Conservation (phyloP, 2,113 vertebrate genomes). For the Aix galericulata region DNA sequence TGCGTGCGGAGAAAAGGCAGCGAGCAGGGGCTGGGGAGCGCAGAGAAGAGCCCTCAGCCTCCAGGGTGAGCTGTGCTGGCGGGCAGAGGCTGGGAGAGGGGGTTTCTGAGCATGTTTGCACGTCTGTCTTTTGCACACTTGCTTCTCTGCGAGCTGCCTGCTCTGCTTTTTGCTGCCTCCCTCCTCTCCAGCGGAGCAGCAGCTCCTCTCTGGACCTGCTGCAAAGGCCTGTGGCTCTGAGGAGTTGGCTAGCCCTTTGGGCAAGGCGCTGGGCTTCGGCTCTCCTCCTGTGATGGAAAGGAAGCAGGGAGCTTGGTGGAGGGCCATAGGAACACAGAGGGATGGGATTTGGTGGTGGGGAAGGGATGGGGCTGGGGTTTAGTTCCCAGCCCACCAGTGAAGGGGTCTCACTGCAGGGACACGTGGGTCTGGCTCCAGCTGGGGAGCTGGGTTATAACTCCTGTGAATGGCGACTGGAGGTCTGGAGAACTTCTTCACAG, state of each 20-base stretch:
- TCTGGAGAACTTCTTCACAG: not conserved
- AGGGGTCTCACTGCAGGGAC: not conserved
- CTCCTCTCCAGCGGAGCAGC: not conserved
- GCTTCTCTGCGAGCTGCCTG: not conserved
- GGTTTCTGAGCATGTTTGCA: not conserved
- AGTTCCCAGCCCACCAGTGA: not conserved
- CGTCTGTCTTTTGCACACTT: not conserved
- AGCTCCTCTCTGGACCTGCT: not conserved
- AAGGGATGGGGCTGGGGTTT: not conserved
- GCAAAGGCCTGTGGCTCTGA: not conserved
- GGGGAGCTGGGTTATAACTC: not conserved
- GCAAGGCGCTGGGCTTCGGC: not conserved
- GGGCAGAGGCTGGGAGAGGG: not conserved
- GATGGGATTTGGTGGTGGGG: not conserved
- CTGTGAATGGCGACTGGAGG: not conserved
- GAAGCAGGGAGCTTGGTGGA: not conserved
- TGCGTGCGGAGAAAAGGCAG: not conserved
- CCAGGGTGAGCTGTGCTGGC: conserved; percentile 30
- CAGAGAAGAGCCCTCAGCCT: not conserved
- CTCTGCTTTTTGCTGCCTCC: not conserved
- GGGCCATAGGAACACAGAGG: not conserved
- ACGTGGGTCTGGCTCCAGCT: not conserved
- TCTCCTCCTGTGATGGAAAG: not conserved
- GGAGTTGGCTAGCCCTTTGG: not conserved
- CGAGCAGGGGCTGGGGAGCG: not conserved